phyloP scores from a whole-genome alignment of 2,797 vertebrate genomes.

The Scolopax bukidnonensis region DNA sequence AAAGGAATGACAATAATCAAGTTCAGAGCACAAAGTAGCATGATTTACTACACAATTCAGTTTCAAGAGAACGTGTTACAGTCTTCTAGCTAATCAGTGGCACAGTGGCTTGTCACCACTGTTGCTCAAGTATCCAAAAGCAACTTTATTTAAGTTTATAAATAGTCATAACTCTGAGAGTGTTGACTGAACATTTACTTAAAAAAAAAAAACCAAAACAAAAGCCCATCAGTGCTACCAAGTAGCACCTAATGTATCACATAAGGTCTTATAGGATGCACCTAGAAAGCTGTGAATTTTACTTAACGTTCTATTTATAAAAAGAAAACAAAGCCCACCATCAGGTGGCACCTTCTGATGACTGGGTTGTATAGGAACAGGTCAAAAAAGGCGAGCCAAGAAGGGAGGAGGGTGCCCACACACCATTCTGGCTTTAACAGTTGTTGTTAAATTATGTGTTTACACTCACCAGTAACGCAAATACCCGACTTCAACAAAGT shows the following conservation, averaged over 20 bases:
- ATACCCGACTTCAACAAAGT: not conserved
- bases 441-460: not conserved
- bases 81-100: not conserved
- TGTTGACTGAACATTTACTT: not conserved
- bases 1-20: not conserved
- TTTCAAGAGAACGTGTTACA: not conserved
- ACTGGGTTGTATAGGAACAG: fast-evolving
- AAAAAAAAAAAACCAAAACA: not conserved
- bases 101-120: not conserved
- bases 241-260: not conserved
- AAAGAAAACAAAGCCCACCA: not conserved
- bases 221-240: not conserved
- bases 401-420: not conserved
- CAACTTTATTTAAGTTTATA: not conserved
- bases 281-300: not conserved
- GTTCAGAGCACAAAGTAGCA: not conserved
- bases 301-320: fast-evolving
- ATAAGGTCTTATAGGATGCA: not conserved
- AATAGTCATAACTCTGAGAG: not conserved
- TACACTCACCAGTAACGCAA: not conserved
- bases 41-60: not conserved
- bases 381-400: not conserved
- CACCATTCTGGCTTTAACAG: not conserved
- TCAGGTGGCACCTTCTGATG: not conserved
- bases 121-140: not conserved